These are phyloP conservation scores for Scomber scombrus DNA, from an alignment of 2,113 vertebrate species.

Conservation along the genomic window DNA sequence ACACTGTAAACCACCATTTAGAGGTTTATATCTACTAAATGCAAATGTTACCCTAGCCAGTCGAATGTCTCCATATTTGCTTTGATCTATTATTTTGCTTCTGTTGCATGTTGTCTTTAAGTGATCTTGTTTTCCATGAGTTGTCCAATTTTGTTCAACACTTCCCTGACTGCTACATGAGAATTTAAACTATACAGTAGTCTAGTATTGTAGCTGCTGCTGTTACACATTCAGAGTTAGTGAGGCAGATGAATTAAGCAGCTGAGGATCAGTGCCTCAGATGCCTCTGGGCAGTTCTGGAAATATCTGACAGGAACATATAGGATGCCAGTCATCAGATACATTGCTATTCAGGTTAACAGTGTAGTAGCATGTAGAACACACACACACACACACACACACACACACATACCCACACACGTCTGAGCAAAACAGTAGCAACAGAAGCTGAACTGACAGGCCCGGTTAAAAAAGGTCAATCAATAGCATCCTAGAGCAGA, in stretches of 20 bases:
- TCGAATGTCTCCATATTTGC: neutral
- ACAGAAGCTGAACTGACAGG: constrained; percentile 33
- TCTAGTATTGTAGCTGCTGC: neutral
- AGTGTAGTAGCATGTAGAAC: neutral
- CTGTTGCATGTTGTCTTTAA: neutral
- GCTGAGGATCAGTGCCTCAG: neutral
- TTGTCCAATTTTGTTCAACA: neutral
- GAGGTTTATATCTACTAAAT: no score
- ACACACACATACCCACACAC: neutral
- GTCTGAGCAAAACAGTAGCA: neutral
- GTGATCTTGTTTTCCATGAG: neutral
- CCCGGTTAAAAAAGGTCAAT: constrained; percentile 48
- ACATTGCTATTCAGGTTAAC: neutral
- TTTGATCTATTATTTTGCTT: neutral
- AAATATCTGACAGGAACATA: constrained; percentile 28
- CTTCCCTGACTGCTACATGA: neutral
- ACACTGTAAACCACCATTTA: no score
- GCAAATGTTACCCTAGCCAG: no score
- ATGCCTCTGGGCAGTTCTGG: constrained; percentile 1
- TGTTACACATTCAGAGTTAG: constrained; percentile 27
- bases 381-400: neutral
- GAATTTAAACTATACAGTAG: neutral
- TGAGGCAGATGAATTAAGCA: constrained; percentile 35
- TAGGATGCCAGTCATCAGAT: constrained; percentile 29
- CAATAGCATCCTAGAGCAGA: constrained; percentile 39